phyloP scores from a whole-genome alignment of 2,888 invertebrate species.

The Pilophorus perplexus region DNA sequence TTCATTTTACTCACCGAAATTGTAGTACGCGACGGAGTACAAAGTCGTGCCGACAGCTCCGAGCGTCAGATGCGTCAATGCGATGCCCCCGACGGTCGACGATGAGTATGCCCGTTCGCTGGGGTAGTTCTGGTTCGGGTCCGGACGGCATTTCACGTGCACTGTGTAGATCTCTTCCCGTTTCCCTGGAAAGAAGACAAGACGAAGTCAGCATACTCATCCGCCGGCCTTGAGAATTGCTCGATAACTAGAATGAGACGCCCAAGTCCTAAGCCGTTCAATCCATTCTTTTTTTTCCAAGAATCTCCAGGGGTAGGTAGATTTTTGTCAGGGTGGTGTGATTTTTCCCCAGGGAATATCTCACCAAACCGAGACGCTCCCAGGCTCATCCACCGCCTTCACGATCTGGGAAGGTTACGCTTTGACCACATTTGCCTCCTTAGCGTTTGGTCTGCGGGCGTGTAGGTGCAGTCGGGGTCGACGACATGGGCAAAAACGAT shows the following conservation, averaged over 20 bases:
- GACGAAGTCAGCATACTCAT: too few species aligned
- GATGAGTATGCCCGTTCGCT: slow-evolving; percentile 43
- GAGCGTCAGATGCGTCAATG: slow-evolving; percentile 39
- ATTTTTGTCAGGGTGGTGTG: neutral
- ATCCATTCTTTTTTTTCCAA: too few species aligned
- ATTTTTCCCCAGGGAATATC: too few species aligned
- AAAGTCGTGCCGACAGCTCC: slow-evolving; percentile 25
- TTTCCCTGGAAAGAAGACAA: slow-evolving; percentile 34
- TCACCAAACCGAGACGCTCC: too few species aligned
- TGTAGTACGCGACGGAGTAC: slow-evolving; percentile 30
- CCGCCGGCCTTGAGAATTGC: too few species aligned
- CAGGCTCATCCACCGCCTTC: too few species aligned
- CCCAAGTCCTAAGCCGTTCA: too few species aligned
- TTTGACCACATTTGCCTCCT: slow-evolving; percentile 12
- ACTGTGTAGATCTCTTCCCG: slow-evolving; percentile 44
- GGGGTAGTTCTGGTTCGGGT: slow-evolving; percentile 37
- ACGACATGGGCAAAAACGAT: too few species aligned
- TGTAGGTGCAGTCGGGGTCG: too few species aligned
- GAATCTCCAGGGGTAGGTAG: neutral
- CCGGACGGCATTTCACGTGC: slow-evolving; percentile 41
- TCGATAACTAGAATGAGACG: too few species aligned
- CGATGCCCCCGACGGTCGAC: slow-evolving; percentile 42
- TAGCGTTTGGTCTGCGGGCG: too few species aligned
- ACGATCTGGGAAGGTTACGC: too few species aligned
- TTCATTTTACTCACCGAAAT: slow-evolving; percentile 31